Conservation (phyloP, 2,888 invertebrate genomes). For the Megamerina dolium region DNA sequence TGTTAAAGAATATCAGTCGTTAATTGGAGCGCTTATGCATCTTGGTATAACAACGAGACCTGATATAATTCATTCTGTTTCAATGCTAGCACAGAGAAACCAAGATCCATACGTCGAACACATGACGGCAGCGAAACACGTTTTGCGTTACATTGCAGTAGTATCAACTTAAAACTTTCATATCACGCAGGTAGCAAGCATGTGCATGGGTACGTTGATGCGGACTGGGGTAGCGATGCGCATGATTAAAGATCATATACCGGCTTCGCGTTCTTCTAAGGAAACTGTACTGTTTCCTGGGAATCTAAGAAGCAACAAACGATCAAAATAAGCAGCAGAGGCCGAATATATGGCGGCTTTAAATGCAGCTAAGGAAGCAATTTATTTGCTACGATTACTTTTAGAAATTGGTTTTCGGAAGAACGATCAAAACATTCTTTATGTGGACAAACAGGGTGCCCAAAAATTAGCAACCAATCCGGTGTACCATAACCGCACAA, state of each 20-base stretch:
- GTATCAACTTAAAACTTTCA: constrained; percentile 1
- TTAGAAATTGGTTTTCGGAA: constrained; percentile 8
- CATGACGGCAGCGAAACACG: constrained; percentile 3
- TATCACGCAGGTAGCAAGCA: constrained; percentile 2
- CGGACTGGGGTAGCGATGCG: constrained; percentile 12
- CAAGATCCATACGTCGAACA: constrained; percentile 9
- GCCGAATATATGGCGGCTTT: not conserved
- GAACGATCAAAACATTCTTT: not conserved
- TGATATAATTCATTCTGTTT: constrained; percentile 8
- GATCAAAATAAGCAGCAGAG: not conserved
- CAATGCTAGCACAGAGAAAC: constrained; percentile 7
- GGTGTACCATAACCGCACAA: constrained; percentile 18
- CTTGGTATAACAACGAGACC: constrained; percentile 8
- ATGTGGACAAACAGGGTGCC: constrained; percentile 13
- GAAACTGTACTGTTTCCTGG: constrained; percentile 6
- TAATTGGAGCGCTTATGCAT: constrained; percentile 9
- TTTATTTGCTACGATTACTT: constrained; percentile 8
- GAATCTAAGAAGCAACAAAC: constrained; percentile 11
- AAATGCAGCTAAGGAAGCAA: constrained; percentile 8
- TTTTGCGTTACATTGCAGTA: constrained; percentile 7
- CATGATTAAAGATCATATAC: constrained; percentile 10
- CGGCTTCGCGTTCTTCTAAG: constrained; percentile 6
- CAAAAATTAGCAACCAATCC: constrained; percentile 18
- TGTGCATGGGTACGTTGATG: constrained; percentile 8
- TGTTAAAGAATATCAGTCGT: constrained; percentile 4